Conservation (phyloP, 2,888 invertebrate genomes). For the Dolomedes plantarius region DNA sequence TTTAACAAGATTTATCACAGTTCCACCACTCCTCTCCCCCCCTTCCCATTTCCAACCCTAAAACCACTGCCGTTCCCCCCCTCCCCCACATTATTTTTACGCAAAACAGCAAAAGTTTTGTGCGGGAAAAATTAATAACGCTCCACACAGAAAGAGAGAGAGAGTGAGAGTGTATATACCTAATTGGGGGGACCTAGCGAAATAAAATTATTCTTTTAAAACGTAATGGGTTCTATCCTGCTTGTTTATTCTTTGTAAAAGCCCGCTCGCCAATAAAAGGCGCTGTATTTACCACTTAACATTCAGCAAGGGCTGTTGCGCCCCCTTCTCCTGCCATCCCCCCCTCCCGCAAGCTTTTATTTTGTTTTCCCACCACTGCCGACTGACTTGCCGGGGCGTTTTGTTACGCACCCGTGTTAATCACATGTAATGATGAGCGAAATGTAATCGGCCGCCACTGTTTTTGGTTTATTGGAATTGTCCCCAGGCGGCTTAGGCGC, state of each 20-base stretch:
- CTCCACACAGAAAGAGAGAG: slow-evolving; percentile 37
- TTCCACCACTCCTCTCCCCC: not conserved
- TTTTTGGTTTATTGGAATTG: slow-evolving; percentile 62
- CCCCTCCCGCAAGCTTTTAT: not conserved
- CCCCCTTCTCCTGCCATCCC: too few species aligned
- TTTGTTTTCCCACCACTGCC: slow-evolving; percentile 4
- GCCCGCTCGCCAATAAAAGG: slow-evolving; percentile 54
- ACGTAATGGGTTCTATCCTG: slow-evolving; percentile 55
- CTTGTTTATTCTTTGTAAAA: slow-evolving; percentile 59
- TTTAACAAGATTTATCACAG: slow-evolving; percentile 70
- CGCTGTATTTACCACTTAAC: slow-evolving; percentile 56
- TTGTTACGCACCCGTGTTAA: slow-evolving; percentile 60
- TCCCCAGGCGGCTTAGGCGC: slow-evolving; percentile 28
- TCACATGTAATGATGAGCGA: slow-evolving; percentile 61
- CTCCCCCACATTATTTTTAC: slow-evolving; percentile 43
- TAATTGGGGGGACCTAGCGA: slow-evolving; percentile 27
- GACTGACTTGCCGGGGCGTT: slow-evolving; percentile 21
- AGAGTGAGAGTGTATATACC: slow-evolving; percentile 32
- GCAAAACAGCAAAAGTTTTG: slow-evolving; percentile 50
- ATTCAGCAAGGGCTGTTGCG: slow-evolving; percentile 46
- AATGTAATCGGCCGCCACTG: slow-evolving; percentile 46
- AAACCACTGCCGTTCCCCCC: too few species aligned
- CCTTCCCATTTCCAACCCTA: too few species aligned
- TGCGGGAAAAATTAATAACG: slow-evolving; percentile 61
- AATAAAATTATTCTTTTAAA: slow-evolving; percentile 71